Evolutionary conservation across 2,797 vertebrate species (phyloP), one percentile per base, ranked within the genome.

Genomic region (Lindbergichthys nudifrons): DNA sequence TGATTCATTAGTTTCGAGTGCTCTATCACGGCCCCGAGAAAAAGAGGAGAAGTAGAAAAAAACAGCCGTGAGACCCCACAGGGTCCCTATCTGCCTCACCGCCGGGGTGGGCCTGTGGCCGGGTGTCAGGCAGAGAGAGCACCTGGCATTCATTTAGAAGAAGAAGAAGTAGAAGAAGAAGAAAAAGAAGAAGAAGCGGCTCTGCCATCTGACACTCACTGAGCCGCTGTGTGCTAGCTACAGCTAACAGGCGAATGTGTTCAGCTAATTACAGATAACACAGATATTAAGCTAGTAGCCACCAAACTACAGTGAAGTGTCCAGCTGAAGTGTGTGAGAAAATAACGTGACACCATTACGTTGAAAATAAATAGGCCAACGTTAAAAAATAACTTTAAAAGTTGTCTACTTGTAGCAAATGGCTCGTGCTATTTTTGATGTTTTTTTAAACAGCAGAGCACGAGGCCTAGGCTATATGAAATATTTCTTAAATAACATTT

Each of bases 141-240:
- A 92, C 89, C 90, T 93, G 90, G 85, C 76, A 84, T 89, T 90
- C 70, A 87, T 92, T 90, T 26, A 26, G 26, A 26, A 26, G 26
- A 4, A 26, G 26, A 26, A 26, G 26, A 4, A 26, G 26, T 4
- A 26, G 26, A 4, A 26, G 26, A 26, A 26, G 23, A 23, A 23
- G 23, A 23, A 23, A 23, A 23, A 23, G 23, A 23, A 23, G 23
- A 23, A 23, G 23, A 23, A 23, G 14, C n/a, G n/a, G n/a, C n/a
- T n/a, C 68, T 32, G 71, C 36, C 60, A 68, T 11, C 50, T 43
- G 41, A n/a, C 63, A 19, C 32, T 61, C 10, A 14, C 46, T 19
- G 18, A 62, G 57, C 57, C 39, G 13, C 26, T 10, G 51, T n/a
- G 5, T 16, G 65, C 41, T 15, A 21, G 16, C 48, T 9, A 5